Evolutionary conservation across 2,113 vertebrate genomes (phyloP), one percentile per base, ranked within the genome.

Genomic region (Hepsetus odoe): DNA sequence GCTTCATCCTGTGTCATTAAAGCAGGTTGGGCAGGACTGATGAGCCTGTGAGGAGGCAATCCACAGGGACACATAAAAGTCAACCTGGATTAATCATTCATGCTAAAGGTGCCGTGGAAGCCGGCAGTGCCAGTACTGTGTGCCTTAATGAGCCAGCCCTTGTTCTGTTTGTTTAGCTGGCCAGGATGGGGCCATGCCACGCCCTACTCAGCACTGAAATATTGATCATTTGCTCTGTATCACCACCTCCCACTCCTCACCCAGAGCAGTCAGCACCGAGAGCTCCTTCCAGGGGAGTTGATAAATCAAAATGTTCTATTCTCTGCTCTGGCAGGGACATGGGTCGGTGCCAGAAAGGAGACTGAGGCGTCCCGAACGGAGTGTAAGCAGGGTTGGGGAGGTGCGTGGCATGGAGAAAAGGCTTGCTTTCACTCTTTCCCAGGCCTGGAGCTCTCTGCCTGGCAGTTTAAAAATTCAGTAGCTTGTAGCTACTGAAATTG

Each of bases 11-110:
- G 49, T 35, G 49, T 82, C 78, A 82, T 80, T 75, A 84, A 74
- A 71, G 24, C 69, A 71, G 81, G 66, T 79, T 72, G n/a, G 58
- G 59, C 26, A 68, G 16, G 80, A 80, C 72, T 71, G 80, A 80
- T 82, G 77, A 85, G 74, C 77, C 26, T 13, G 22, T 8, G 53
- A 59, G 28, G 61, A 72, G 44, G 30, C 42, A 28, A 66, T 80
- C 73, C 38, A 77, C 46, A 59, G 76, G 82, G 75, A 82, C 32
- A 75, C 82, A 79, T 85, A 81, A 84, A 85, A 85, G 84, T 84
- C 81, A 79, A 66, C 49, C 33, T 3, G 20, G 82, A 85, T 87
- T 69, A 85, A 87, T 84, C 56, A 85, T 85, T 85, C 11, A 80
- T 84, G 80, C 56, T 76, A 81, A 84, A 84, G 84, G 80, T 81